Evolutionary conservation across 1,140 invertebrate species (phyloP).

Genomic region (Cydia pomonella): DNA sequence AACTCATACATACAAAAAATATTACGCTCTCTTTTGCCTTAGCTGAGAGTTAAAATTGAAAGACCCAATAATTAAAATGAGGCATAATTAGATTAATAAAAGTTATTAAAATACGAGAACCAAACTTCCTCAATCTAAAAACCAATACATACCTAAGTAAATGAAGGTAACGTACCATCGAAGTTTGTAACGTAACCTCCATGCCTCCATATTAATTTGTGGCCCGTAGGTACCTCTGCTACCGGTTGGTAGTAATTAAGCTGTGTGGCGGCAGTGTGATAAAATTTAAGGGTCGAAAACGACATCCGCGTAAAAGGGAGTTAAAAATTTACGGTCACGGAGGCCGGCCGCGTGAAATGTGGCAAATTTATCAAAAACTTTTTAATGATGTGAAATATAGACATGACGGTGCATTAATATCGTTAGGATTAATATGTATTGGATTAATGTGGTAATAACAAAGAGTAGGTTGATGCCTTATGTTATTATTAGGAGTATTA

Average conservation of each 20-base stretch:
- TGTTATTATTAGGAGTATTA: too few relatives aligned
- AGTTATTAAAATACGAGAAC: too few relatives aligned
- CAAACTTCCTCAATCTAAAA: too few relatives aligned
- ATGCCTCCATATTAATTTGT: slow-evolving; percentile 25
- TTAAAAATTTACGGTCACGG: slow-evolving; percentile 25
- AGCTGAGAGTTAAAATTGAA: too few relatives aligned
- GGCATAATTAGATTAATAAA: too few relatives aligned
- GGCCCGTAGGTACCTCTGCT: neutral
- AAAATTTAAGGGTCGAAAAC: slow-evolving; percentile 30
- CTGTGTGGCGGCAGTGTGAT: slow-evolving; percentile 29
- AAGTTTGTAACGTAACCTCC: neutral
- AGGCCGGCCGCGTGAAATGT: slow-evolving; percentile 16
- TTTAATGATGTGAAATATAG: slow-evolving; percentile 17
- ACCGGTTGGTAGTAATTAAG: slow-evolving; percentile 27
- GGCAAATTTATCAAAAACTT: slow-evolving; percentile 17
- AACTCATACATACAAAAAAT: too few relatives aligned
- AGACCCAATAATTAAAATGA: too few relatives aligned
- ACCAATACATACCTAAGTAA: too few relatives aligned
- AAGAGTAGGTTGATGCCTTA: too few relatives aligned
- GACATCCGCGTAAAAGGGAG: slow-evolving; percentile 32
- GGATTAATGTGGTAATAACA: too few relatives aligned
- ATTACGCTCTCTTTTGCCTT: too few relatives aligned
- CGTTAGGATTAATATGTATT: neutral
- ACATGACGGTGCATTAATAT: neutral
- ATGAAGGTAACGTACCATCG: neutral